Conservation (phyloP, 2,113 vertebrate species). For the Piaya cayana region DNA sequence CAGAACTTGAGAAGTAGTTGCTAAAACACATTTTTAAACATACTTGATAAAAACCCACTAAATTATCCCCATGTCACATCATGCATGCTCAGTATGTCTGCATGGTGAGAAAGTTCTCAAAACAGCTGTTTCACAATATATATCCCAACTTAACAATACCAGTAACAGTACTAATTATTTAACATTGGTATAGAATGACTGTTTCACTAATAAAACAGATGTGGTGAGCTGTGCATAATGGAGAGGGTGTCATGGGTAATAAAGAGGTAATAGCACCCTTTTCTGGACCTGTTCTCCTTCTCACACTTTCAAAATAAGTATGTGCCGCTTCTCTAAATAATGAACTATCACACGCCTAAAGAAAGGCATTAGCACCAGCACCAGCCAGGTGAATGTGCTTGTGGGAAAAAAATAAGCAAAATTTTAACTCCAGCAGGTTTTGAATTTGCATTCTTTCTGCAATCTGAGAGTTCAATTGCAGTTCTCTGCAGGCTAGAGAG, state of each 20-base stretch:
- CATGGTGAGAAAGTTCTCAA: not conserved
- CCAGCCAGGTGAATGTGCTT: not conserved
- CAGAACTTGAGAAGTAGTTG: not conserved
- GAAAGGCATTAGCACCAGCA: not conserved
- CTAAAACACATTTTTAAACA: not conserved
- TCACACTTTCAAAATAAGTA: not conserved
- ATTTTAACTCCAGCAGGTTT: not conserved
- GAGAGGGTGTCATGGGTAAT: not conserved
- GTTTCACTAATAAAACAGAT: not conserved
- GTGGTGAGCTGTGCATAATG: not conserved
- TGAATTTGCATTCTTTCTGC: not conserved
- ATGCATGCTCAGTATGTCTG: not conserved
- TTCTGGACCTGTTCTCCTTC: not conserved
- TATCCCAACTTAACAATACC: not conserved
- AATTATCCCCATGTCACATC: not conserved
- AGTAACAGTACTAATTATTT: not conserved
- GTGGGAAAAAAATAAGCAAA: not conserved
- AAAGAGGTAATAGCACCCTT: not conserved
- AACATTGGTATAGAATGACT: not conserved
- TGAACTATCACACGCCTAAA: not conserved
- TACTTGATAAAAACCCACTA: not conserved
- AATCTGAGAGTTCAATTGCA: not conserved
- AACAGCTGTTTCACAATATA: not conserved
- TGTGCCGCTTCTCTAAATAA: not conserved
- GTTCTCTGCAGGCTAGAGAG: not conserved